phyloP scores from a whole-genome alignment of 1,140 invertebrate species.

The Cotesia typhae region DNA sequence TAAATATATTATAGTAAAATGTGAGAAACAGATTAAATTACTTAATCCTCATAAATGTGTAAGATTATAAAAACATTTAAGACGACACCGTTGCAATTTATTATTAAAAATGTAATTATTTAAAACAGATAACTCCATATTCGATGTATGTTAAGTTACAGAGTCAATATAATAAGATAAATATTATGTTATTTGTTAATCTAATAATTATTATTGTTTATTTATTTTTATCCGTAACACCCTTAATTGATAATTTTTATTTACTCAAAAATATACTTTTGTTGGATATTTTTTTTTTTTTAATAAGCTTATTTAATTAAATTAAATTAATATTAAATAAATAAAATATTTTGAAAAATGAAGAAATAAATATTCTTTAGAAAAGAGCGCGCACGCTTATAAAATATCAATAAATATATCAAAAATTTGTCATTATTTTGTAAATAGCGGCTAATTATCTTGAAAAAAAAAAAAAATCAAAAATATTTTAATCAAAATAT shows the following conservation, averaged over 20 bases:
- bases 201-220: background rate
- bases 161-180: slow-evolving; percentile 58
- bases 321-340: too few relatives aligned
- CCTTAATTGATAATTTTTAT: too few relatives aligned
- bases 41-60: slow-evolving; percentile 51
- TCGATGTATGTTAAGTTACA: slow-evolving; percentile 64
- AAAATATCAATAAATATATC: background rate
- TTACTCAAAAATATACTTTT: too few relatives aligned
- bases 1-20: slow-evolving; percentile 12
- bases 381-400: background rate
- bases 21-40: slow-evolving; percentile 38
- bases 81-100: slow-evolving; percentile 56
- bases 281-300: too few relatives aligned
- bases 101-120: too few relatives aligned
- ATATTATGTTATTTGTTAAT: slow-evolving; percentile 46
- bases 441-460: background rate
- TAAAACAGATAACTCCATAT: slow-evolving; percentile 51
- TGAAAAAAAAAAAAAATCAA: background rate
- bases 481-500: too few relatives aligned
- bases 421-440: background rate
- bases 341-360: too few relatives aligned
- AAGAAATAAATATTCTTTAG: too few relatives aligned
- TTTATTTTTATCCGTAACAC: slow-evolving; percentile 22
- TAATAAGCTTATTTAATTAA: too few relatives aligned
- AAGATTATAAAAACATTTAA: slow-evolving; percentile 41